These are phyloP conservation scores for Hirtodrosophila histrioides DNA, from an alignment of 2,888 invertebrate species.

Conservation along the genomic window DNA sequence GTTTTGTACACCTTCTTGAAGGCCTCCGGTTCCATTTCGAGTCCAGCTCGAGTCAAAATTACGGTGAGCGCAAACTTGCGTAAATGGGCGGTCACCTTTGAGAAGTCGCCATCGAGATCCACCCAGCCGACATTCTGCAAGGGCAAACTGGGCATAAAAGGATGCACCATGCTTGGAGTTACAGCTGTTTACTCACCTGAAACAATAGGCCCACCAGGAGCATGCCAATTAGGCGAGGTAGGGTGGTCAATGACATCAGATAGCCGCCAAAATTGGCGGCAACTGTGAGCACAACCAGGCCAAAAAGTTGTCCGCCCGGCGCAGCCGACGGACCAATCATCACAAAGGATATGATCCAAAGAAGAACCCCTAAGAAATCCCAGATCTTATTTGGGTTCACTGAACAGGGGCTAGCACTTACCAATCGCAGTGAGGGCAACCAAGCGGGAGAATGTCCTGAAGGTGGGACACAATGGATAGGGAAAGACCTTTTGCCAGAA, in stretches of 20 bases:
- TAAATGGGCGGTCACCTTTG: constrained; percentile 88
- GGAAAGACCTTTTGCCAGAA: constrained; percentile 93
- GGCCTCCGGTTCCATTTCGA: constrained; percentile 95
- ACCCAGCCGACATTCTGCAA: constrained; percentile 89
- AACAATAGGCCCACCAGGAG: constrained; percentile 91
- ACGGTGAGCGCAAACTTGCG: constrained; percentile 96
- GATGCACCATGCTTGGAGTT: too few relatives aligned
- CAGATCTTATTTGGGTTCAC: not conserved
- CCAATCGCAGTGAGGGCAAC: constrained; percentile 90
- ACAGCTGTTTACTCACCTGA: constrained; percentile 81
- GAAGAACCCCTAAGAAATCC: constrained; percentile 86
- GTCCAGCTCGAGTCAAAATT: constrained; percentile 95
- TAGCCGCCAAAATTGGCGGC: constrained; percentile 93
- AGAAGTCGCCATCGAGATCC: constrained; percentile 88
- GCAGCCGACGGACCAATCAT: constrained; percentile 92
- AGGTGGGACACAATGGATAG: constrained; percentile 93
- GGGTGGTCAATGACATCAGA: constrained; percentile 90
- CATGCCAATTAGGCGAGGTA: constrained; percentile 95
- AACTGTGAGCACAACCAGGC: constrained; percentile 90
- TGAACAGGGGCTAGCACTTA: constrained; percentile 68
- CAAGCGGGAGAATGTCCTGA: constrained; percentile 92
- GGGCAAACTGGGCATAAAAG: constrained; percentile 16
- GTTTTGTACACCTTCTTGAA: constrained; percentile 92
- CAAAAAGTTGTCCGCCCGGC: constrained; percentile 94
- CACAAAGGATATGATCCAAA: constrained; percentile 91